phyloP scores from a whole-genome alignment of 2,797 vertebrate species.

The Lophius americanus region DNA sequence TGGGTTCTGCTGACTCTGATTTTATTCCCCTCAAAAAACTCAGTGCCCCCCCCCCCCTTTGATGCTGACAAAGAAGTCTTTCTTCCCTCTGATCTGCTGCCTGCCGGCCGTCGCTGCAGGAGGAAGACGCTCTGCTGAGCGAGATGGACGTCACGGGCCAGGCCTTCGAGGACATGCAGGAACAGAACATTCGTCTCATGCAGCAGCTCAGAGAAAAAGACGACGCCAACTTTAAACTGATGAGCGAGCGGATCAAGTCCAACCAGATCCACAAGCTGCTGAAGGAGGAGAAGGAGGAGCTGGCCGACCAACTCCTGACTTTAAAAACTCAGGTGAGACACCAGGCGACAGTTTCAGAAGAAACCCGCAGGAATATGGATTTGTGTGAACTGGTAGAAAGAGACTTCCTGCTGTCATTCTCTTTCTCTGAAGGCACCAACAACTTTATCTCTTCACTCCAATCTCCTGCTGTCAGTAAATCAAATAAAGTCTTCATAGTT shows the following conservation, averaged over 20 bases:
- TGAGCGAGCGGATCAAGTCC: conserved; percentile 95
- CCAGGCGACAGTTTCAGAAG: too few relatives aligned
- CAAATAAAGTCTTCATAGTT: too few relatives aligned
- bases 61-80: too few relatives aligned
- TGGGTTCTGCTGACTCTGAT: background rate
- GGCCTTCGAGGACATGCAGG: conserved; percentile 97
- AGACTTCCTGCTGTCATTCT: too few relatives aligned
- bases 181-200: conserved; percentile 92
- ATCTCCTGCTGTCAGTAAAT: too few relatives aligned
- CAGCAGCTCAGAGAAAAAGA: conserved; percentile 95
- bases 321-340: conserved; percentile 91
- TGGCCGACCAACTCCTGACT: conserved; percentile 91
- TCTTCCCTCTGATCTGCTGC: background rate
- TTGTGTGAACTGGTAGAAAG: background rate
- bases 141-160: conserved; percentile 95
- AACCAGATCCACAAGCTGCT: conserved; percentile 96
- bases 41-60: too few relatives aligned
- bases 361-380: background rate
- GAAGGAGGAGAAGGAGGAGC: conserved; percentile 92
- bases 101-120: conserved; percentile 82
- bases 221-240: conserved; percentile 94
- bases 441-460: too few relatives aligned
- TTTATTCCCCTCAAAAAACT: background rate
- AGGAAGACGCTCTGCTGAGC: conserved; percentile 90
- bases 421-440: too few relatives aligned